Evolutionary conservation across 2,888 invertebrate genomes (phyloP).

Genomic region (Stenotaenia linearis): DNA sequence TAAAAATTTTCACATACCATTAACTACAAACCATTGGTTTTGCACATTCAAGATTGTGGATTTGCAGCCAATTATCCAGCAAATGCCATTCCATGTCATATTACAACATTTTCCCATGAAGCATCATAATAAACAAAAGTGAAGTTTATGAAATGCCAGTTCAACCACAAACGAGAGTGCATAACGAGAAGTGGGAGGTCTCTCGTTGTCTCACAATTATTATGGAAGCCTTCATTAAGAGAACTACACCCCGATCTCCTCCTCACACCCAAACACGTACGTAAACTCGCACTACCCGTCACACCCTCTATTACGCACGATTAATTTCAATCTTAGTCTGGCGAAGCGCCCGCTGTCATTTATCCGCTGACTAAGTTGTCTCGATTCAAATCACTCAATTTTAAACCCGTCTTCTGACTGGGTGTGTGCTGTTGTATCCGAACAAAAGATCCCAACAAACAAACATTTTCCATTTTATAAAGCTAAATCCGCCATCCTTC

Average conservation of each 20-base stretch:
- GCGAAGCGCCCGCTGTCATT: conserved; percentile 2
- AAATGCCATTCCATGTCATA: background rate
- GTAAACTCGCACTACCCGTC: background rate
- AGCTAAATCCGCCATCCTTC: background rate
- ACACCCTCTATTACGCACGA: conserved; percentile 17
- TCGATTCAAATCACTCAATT: background rate
- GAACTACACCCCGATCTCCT: background rate
- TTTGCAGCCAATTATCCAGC: conserved; percentile 15
- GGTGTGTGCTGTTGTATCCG: background rate
- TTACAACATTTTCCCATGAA: background rate
- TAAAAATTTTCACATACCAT: background rate
- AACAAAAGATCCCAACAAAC: background rate
- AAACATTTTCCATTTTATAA: background rate
- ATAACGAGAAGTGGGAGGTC: conserved; percentile 23
- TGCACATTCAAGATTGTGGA: background rate
- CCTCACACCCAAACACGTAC: background rate
- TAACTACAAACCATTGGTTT: background rate
- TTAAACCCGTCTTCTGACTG: background rate
- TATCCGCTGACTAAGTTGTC: background rate
- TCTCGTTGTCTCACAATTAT: conserved; percentile 19
- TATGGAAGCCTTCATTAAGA: conserved; percentile 21
- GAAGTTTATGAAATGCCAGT: conserved; percentile 24
- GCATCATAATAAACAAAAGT: conserved; percentile 20
- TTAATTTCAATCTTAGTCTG: conserved; percentile 26
- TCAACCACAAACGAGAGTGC: conserved; percentile 24